These are phyloP conservation scores for Pseudeuparius sepicola DNA, from an alignment of 2,888 invertebrate species.

Conservation along the genomic window DNA sequence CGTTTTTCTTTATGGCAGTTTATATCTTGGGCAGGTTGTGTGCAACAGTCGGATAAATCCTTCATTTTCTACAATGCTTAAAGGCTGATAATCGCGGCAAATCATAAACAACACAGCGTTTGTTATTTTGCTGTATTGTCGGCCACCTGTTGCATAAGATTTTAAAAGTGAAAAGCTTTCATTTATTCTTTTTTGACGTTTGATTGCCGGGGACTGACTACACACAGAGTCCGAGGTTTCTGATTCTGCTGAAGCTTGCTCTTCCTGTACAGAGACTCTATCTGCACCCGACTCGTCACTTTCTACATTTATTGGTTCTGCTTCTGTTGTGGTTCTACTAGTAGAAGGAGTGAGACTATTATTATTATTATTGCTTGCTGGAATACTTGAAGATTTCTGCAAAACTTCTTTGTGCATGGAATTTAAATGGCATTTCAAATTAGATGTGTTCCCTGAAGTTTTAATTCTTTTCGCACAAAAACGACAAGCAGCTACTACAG, in stretches of 20 bases:
- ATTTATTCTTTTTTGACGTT: no score
- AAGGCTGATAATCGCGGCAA: constrained; percentile 9
- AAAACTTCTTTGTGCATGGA: no score
- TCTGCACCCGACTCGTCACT: not conserved
- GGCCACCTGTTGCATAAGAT: constrained; percentile 5
- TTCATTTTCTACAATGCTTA: constrained; percentile 9
- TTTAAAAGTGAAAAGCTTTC: no score
- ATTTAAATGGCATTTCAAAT: constrained; percentile 1
- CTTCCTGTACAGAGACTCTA: not conserved
- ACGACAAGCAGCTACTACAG: no score
- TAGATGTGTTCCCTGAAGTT: constrained; percentile 1
- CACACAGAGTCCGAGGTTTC: no score
- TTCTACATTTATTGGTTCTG: not conserved
- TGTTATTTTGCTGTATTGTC: constrained; percentile 6
- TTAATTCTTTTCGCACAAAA: no score
- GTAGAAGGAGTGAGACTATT: constrained; percentile 1
- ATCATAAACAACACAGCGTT: constrained; percentile 9
- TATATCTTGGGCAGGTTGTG: no score
- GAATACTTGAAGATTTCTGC: no score
- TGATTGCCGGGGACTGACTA: no score
- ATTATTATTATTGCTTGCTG: not conserved
- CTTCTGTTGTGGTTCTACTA: not conserved
- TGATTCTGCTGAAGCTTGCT: not conserved
- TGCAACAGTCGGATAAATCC: no score
- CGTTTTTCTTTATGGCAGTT: no score